Percentiles rank a stretch among this genome's conserved stretches.
Evolutionary conservation across 2,888 invertebrate species (phyloP).

Genomic region (Agrochola litura): DNA sequence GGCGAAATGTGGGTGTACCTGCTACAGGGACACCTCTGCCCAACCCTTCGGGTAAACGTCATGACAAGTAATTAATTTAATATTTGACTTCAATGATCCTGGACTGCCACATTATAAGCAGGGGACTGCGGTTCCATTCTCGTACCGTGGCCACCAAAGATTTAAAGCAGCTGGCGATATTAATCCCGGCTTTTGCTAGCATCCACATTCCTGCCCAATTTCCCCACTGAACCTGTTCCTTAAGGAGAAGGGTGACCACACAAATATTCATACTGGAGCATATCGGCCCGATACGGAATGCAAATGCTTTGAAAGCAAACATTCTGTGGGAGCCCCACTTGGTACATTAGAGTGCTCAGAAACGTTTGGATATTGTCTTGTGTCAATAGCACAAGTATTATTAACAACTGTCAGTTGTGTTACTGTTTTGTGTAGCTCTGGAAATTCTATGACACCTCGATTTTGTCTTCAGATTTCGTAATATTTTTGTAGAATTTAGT

Average conservation of each 20-base stretch:
- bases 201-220: constrained; percentile 5
- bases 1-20: too few species aligned
- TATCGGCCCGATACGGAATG: not conserved
- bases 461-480: not conserved
- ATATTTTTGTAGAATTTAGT: not conserved
- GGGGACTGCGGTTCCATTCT: too few species aligned
- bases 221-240: not conserved
- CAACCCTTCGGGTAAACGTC: too few species aligned
- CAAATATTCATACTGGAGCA: not conserved
- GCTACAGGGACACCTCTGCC: too few species aligned
- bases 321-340: not conserved
- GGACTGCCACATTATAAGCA: too few species aligned
- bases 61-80: not conserved
- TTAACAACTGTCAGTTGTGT: not conserved
- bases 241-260: not conserved
- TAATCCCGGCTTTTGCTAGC: not conserved
- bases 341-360: not conserved
- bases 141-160: too few species aligned
- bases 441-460: not conserved
- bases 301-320: constrained; percentile 5
- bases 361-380: not conserved
- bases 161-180: not conserved
- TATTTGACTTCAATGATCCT: not conserved
- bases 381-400: not conserved
- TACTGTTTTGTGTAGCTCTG: not conserved